Evolutionary conservation across 2,888 invertebrate genomes (phyloP), one percentile per base, ranked within the genome.

Genomic region (Archips crataeganus): DNA sequence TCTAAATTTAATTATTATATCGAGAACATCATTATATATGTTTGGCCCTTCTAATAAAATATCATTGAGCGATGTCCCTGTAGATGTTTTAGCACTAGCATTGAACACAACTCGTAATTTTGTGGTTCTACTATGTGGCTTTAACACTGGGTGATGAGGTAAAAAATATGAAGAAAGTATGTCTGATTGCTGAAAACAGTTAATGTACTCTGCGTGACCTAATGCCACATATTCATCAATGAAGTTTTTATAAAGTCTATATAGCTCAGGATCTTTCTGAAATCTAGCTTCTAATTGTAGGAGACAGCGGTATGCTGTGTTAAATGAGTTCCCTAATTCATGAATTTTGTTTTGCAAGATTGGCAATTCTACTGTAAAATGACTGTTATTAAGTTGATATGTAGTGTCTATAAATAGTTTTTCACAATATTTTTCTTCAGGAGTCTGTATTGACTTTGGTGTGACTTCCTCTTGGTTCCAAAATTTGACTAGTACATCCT

Each of bases 31-130:
- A 62, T 71, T 73, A 45, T 76, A 76, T 15, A 78, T 75, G 54
- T 78, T 79, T 0, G 78, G 78, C 67, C 79, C 78, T 75, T 78
- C 77, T 70, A 63, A 59, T 13, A 79, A 36, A 32, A 74, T 59
- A 13, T 78, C 75, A 57, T 79, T 79, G 2, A 79, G 60, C 1
- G 78, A 76, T 0, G 75, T n/a, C 9, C 74, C 75, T 13, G 72
- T 70, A 5, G 73, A 71, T 10, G 75, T 47, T 36, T 75, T 75
- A 15, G 75, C 47, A 23, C 73, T 75, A 13, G 75, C 76, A 57
- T 67, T 61, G 23, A 70, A 70, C 3, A 70, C 69, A 15, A 61
- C 47, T 9, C 69, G 10, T 13, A 63, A 10, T 9, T 47, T 47
- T 5, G 63, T 63, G 3, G 70, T 63, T 8, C 9, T 34, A 62